A percentile compares a stretch with the other conserved stretches of the same genome.
Conservation (phyloP, 1,140 invertebrate species). For the Parasteatoda tepidariorum region DNA sequence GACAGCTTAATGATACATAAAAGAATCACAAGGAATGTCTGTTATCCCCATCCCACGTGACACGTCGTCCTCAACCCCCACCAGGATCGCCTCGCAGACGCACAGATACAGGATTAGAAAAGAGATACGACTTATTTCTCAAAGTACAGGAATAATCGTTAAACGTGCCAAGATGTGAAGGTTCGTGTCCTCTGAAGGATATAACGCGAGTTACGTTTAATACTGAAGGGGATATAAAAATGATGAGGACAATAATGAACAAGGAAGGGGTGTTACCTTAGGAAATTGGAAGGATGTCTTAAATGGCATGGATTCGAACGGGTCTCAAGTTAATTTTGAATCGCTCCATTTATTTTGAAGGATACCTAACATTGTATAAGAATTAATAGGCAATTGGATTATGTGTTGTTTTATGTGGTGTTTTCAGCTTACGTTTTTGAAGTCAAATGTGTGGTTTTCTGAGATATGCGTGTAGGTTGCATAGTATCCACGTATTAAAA, state of each 20-base stretch:
- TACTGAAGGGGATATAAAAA: not conserved
- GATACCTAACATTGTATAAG: no score
- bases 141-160: conserved; percentile 48
- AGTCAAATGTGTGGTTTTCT: no score
- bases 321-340: not conserved
- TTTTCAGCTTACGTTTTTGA: no score
- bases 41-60: not conserved
- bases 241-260: conserved; percentile 1
- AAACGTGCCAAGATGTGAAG: conserved; percentile 11
- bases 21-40: conserved; percentile 31
- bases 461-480: no score
- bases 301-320: not conserved
- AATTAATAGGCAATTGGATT: no score
- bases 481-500: no score
- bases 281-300: not conserved
- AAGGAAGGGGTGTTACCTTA: conserved; percentile 4
- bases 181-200: conserved; percentile 12
- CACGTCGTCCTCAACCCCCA: no score
- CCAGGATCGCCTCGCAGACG: not conserved
- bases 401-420: no score
- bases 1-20: conserved; percentile 45
- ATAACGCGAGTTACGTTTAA: not conserved
- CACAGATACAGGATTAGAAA: conserved; percentile 30
- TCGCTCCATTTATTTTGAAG: no score
- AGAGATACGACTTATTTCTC: conserved; percentile 47